Percentiles rank a stretch among this genome's conserved stretches.
Conservation (phyloP, 2,113 vertebrate genomes). For the Gopherus evgoodei region DNA sequence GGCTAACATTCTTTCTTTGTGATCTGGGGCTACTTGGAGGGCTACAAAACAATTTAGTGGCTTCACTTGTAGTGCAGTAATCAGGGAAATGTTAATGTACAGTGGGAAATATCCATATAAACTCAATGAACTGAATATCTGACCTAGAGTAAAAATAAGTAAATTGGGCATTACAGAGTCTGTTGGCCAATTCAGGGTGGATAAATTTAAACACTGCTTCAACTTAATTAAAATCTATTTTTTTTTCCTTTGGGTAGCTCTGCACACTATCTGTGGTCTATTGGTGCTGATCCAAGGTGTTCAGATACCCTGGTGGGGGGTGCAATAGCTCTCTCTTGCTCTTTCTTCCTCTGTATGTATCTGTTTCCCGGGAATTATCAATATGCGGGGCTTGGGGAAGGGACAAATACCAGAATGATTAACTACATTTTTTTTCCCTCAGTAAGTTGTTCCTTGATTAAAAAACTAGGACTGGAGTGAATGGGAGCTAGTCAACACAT, state of each 20-base stretch:
- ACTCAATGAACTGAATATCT: neutral
- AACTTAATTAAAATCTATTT: neutral
- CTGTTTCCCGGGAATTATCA: neutral
- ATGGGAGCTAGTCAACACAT: neutral
- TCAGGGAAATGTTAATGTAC: neutral
- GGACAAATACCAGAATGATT: neutral
- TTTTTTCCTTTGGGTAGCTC: neutral
- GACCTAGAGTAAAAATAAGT: neutral
- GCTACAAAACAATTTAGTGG: neutral
- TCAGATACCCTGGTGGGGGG: neutral
- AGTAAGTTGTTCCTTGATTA: neutral
- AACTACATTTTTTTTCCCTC: neutral
- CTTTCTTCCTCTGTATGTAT: neutral
- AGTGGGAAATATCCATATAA: neutral
- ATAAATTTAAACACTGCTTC: neutral
- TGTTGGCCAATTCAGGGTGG: neutral
- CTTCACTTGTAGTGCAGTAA: neutral
- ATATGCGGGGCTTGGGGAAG: neutral
- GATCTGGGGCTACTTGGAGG: neutral
- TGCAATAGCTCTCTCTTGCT: neutral
- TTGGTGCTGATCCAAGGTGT: neutral
- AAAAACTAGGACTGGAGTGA: constrained; percentile 10
- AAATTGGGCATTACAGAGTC: neutral
- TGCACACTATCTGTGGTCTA: neutral
- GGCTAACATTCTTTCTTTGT: constrained; percentile 5